Percentiles rank a stretch among this genome's conserved stretches.
These are phyloP conservation scores for Andrena cerasifolii DNA, from an alignment of 1,140 invertebrate genomes.

Conservation along the genomic window DNA sequence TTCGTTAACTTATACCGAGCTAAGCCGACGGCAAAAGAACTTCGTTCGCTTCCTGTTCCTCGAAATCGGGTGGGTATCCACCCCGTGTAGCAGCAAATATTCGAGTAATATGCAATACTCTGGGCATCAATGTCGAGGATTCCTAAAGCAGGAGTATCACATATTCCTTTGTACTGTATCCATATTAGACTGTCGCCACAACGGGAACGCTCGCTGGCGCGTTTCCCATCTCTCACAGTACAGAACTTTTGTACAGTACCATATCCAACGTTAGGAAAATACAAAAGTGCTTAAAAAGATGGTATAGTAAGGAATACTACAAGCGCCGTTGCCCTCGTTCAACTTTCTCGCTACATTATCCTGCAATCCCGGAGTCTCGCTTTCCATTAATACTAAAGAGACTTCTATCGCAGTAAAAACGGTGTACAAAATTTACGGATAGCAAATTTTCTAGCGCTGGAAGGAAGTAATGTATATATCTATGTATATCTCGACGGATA, in stretches of 20 bases:
- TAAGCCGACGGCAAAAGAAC: slow-evolving; percentile 45
- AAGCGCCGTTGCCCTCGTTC: slow-evolving; percentile 43
- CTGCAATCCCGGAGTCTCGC: slow-evolving; percentile 25
- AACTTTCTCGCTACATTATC: slow-evolving; percentile 39
- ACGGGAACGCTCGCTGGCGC: slow-evolving; percentile 30
- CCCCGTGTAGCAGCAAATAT: slow-evolving; percentile 35
- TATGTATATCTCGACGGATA: slow-evolving; percentile 56
- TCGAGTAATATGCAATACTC: slow-evolving; percentile 56
- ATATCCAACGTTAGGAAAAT: slow-evolving; percentile 55
- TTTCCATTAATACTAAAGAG: slow-evolving; percentile 47
- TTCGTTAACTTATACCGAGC: slow-evolving; percentile 18
- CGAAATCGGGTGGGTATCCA: slow-evolving; percentile 21
- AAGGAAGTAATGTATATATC: slow-evolving; percentile 52
- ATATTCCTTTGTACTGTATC: slow-evolving; percentile 62
- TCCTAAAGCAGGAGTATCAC: slow-evolving; percentile 50
- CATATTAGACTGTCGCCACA: slow-evolving; percentile 33
- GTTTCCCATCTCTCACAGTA: slow-evolving; percentile 51
- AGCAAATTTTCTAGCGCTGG: slow-evolving; percentile 52
- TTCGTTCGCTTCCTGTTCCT: slow-evolving; percentile 20
- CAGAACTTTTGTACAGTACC: slow-evolving; percentile 65
- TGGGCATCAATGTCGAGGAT: slow-evolving; percentile 12
- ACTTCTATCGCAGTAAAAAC: slow-evolving; percentile 21
- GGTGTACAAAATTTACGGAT: slow-evolving; percentile 37
- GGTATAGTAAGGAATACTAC: slow-evolving; percentile 57
- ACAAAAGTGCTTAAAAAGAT: slow-evolving; percentile 62